phyloP scores from a whole-genome alignment of 2,888 invertebrate species.

The Lathronympha strigana region DNA sequence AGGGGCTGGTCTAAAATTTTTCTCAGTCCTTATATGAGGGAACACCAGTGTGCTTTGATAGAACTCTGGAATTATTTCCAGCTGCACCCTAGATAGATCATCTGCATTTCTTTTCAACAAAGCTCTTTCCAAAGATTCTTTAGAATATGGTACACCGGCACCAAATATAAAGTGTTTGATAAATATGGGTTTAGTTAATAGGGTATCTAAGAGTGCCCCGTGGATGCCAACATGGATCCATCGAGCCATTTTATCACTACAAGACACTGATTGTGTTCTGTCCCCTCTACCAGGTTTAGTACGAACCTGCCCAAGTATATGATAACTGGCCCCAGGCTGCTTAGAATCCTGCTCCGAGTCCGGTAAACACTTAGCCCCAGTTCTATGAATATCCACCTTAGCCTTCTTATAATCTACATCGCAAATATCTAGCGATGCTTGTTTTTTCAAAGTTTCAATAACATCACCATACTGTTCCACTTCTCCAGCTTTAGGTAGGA shows the following conservation, averaged over 20 bases:
- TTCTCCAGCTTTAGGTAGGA: constrained; percentile 85
- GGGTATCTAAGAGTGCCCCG: constrained; percentile 89
- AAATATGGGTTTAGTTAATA: constrained; percentile 88
- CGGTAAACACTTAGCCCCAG: constrained; percentile 94
- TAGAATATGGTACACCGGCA: constrained; percentile 85
- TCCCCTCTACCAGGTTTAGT: constrained; percentile 97
- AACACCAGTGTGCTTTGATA: constrained; percentile 61
- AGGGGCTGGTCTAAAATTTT: constrained; percentile 59
- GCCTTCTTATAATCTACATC: constrained; percentile 54
- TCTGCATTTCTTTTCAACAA: constrained; percentile 66
- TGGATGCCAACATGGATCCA: constrained; percentile 95
- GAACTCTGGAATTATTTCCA: constrained; percentile 53
- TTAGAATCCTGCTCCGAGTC: constrained; percentile 83
- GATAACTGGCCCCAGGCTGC: constrained; percentile 85
- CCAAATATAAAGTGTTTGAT: constrained; percentile 89
- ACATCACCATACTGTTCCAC: constrained; percentile 63
- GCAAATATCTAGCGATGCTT: constrained; percentile 50
- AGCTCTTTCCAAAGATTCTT: constrained; percentile 83
- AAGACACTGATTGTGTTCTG: constrained; percentile 94
- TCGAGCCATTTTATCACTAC: constrained; percentile 96
- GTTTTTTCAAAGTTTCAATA: constrained; percentile 56
- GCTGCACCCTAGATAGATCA: constrained; percentile 42
- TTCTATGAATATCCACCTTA: constrained; percentile 84
- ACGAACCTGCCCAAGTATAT: constrained; percentile 88
- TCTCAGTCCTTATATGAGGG: constrained; percentile 53